Conservation (phyloP, 2,888 invertebrate genomes). For the Tinea trinotella region DNA sequence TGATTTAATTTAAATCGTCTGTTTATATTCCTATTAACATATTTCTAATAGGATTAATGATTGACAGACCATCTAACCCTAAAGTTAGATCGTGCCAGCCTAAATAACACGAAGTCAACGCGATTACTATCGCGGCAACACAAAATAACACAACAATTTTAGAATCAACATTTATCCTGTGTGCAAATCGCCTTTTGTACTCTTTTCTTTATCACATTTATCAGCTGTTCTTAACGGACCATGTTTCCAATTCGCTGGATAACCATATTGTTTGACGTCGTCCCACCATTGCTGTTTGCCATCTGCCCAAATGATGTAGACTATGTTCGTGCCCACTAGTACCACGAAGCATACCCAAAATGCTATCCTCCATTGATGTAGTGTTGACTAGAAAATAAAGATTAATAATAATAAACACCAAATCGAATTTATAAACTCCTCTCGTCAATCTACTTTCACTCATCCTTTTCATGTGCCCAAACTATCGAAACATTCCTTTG, state of each 20-base stretch:
- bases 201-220: slow-evolving; percentile 13
- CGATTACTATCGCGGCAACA: neutral
- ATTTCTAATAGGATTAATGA: neutral
- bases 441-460: too few relatives aligned
- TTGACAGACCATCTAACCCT: too few relatives aligned
- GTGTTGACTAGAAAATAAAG: slow-evolving; percentile 63
- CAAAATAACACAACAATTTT: slow-evolving; percentile 6
- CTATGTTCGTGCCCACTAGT: slow-evolving; percentile 74
- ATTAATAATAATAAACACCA: neutral
- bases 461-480: too few relatives aligned
- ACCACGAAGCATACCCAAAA: slow-evolving; percentile 82
- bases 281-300: slow-evolving; percentile 84
- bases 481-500: too few relatives aligned
- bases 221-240: slow-evolving; percentile 40
- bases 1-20: too few relatives aligned
- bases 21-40: neutral
- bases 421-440: too few relatives aligned
- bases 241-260: slow-evolving; percentile 57
- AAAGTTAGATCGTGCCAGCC: too few relatives aligned
- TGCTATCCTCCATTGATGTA: slow-evolving; percentile 77
- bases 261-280: slow-evolving; percentile 66
- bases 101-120: neutral
- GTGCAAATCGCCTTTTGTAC: neutral
- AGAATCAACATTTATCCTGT: neutral
- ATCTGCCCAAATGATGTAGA: slow-evolving; percentile 78